phyloP scores from a whole-genome alignment of 2,113 vertebrate genomes.

The Elephantulus edwardii region DNA sequence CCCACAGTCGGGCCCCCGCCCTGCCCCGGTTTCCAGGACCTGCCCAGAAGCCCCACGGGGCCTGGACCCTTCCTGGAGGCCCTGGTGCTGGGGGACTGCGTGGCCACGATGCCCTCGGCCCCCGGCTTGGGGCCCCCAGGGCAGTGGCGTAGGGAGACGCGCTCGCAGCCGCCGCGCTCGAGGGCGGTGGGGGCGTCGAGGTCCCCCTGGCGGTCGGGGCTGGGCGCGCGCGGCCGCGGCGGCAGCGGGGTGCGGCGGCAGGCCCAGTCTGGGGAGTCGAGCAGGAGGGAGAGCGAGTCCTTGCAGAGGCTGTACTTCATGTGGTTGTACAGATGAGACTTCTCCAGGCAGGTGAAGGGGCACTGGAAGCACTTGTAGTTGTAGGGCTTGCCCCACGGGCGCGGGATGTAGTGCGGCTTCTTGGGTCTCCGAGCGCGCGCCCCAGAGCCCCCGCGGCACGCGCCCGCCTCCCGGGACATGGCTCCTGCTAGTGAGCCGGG shows the following conservation, averaged over 20 bases:
- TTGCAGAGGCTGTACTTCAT: conserved; percentile 99
- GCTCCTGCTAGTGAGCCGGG: neutral
- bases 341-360: conserved; percentile 99
- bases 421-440: conserved; percentile 97
- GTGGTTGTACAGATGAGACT: conserved; percentile 99
- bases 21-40: conserved; percentile 90
- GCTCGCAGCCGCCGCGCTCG: conserved; percentile 86
- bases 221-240: neutral
- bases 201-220: neutral
- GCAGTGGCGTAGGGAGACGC: conserved; percentile 87
- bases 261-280: conserved; percentile 94
- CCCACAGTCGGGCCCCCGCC: conserved; percentile 78
- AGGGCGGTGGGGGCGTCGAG: conserved; percentile 72
- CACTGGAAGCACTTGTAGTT: conserved; percentile 99
- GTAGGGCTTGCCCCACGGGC: conserved; percentile 98
- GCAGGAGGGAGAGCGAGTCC: conserved; percentile 96
- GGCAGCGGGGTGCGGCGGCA: conserved; percentile 87
- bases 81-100: conserved; percentile 80
- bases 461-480: conserved; percentile 92
- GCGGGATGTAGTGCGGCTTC: conserved; percentile 97
- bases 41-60: conserved; percentile 84
- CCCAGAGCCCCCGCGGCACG: conserved; percentile 88
- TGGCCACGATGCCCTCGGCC: conserved; percentile 87
- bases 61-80: conserved; percentile 86
- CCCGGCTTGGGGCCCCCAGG: conserved; percentile 81